Conservation (phyloP, 2,888 invertebrate genomes). For the Drosophila aldrichi region DNA sequence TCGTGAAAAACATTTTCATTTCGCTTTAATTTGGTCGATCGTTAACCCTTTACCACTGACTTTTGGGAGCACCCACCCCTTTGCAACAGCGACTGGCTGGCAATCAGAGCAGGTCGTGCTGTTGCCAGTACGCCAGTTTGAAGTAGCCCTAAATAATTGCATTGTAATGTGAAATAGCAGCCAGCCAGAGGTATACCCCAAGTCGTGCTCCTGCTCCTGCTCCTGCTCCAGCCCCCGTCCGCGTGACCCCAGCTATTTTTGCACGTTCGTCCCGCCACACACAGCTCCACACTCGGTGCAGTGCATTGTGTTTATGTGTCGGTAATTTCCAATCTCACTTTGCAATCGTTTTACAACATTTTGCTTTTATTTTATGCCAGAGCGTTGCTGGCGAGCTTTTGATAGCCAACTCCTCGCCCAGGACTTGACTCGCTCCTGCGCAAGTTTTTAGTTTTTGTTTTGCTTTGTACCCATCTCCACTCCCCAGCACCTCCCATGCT, state of each 20-base stretch:
- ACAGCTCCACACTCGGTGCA: constrained; percentile 1
- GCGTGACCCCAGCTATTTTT: constrained; percentile 71
- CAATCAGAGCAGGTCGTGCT: constrained; percentile 70
- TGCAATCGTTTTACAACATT: constrained; percentile 82
- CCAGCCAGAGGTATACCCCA: constrained; percentile 49
- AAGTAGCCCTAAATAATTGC: constrained; percentile 83
- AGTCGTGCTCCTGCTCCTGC: background rate
- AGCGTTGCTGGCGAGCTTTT: constrained; percentile 68
- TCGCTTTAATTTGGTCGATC: constrained; percentile 81
- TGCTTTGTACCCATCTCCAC: constrained; percentile 17
- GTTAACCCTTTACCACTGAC: constrained; percentile 73
- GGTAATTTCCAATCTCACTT: constrained; percentile 84
- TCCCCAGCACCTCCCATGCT: constrained; percentile 11
- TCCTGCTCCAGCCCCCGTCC: constrained; percentile 20
- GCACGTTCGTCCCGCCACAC: constrained; percentile 62
- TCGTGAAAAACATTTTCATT: constrained; percentile 56
- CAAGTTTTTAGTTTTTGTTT: constrained; percentile 34
- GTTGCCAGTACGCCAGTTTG: constrained; percentile 31
- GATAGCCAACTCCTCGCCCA: constrained; percentile 62
- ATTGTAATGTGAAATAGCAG: constrained; percentile 82
- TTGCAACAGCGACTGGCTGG: constrained; percentile 48
- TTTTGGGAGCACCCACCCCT: constrained; percentile 19
- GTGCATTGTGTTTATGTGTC: constrained; percentile 64
- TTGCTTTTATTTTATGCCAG: constrained; percentile 78
- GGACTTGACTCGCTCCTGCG: constrained; percentile 35